Conservation (phyloP, 2,888 invertebrate genomes). For the Drosophila buzzatii region DNA sequence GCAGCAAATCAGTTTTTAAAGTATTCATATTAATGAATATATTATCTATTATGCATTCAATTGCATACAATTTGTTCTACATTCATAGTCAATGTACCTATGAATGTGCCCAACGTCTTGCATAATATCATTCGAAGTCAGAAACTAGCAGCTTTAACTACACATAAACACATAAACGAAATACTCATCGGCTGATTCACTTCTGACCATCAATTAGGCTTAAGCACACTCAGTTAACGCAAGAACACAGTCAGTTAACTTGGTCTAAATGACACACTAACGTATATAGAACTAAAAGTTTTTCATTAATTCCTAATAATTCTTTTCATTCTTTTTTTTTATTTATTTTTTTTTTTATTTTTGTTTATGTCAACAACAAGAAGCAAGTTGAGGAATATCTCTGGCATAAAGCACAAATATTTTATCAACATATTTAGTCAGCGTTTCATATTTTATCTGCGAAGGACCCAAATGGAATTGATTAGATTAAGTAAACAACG, state of each 20-base stretch:
- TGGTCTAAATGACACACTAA: slow-evolving; percentile 10
- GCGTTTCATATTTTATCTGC: slow-evolving; percentile 59
- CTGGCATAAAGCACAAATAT: slow-evolving; percentile 45
- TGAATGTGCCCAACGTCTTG: neutral
- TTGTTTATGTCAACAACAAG: slow-evolving; percentile 12
- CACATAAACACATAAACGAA: neutral
- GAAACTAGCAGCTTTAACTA: neutral
- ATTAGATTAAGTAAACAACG: slow-evolving; percentile 62
- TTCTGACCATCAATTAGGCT: slow-evolving; percentile 13
- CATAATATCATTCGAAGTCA: neutral
- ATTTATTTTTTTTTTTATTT: neutral
- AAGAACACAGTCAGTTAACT: neutral
- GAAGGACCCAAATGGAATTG: slow-evolving; percentile 43
- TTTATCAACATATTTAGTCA: slow-evolving; percentile 53
- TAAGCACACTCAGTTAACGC: neutral
- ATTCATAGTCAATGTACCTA: neutral
- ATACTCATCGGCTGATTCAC: slow-evolving; percentile 12
- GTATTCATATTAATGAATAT: neutral
- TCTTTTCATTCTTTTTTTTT: neutral
- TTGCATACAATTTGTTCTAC: neutral
- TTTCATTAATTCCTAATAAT: slow-evolving; percentile 1
- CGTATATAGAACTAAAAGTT: slow-evolving; percentile 5
- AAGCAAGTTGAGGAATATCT: slow-evolving; percentile 20
- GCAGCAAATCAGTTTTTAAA: neutral
- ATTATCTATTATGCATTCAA: neutral